Percentiles rank a stretch among this genome's conserved stretches.
These are phyloP conservation scores for Cantharis rufa DNA, from an alignment of 2,888 invertebrate species.

Conservation along the genomic window DNA sequence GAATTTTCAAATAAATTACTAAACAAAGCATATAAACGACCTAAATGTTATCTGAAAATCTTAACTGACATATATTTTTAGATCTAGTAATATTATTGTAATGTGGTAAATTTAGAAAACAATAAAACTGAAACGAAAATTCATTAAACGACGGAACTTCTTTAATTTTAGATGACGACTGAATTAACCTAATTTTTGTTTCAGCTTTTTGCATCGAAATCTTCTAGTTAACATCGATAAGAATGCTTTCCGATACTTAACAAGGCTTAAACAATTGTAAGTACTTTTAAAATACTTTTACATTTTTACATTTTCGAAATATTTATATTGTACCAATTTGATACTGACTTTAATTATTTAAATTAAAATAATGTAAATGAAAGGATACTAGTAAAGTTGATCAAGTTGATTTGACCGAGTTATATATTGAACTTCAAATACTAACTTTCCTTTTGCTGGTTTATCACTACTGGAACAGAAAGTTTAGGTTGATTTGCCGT, in stretches of 20 bases:
- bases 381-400: not conserved
- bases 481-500: not conserved
- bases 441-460: not conserved
- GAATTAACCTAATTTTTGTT: not conserved
- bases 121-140: not conserved
- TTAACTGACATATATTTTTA: not conserved
- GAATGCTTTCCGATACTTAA: slow-evolving; percentile 10
- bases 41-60: not conserved
- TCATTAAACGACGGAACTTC: not conserved
- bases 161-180: not conserved
- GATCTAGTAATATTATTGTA: not conserved
- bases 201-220: slow-evolving; percentile 12
- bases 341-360: not conserved
- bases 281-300: not conserved
- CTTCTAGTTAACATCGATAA: slow-evolving; percentile 9
- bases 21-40: not conserved
- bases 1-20: not conserved
- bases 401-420: not conserved
- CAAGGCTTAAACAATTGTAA: slow-evolving; percentile 15
- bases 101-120: not conserved
- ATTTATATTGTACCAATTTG: not conserved
- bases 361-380: not conserved
- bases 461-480: not conserved
- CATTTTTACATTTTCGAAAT: not conserved
- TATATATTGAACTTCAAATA: not conserved